Conservation (phyloP, 2,113 vertebrate species). For the Myiagra hebetior region DNA sequence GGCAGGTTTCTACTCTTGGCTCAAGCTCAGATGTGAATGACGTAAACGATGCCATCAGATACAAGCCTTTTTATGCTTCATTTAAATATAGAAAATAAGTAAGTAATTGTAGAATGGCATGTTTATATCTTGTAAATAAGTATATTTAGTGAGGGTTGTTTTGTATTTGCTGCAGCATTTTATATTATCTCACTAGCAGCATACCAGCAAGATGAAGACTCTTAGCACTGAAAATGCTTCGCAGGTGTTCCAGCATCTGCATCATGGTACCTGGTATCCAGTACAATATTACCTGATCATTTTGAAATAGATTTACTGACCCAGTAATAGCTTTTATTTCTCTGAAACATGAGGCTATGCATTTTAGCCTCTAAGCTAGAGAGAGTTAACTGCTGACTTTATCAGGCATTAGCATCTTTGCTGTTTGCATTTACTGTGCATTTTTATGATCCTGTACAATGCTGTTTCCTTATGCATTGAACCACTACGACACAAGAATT, state of each 20-base stretch:
- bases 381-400: background rate
- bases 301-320: background rate
- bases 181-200: background rate
- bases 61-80: background rate
- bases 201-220: background rate
- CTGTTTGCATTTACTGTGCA: background rate
- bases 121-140: background rate
- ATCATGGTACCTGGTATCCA: background rate
- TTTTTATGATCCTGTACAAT: background rate
- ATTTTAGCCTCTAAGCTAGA: background rate
- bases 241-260: background rate
- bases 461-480: background rate
- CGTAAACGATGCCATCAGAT: background rate
- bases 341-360: background rate
- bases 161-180: background rate
- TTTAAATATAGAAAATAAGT: background rate
- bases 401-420: background rate
- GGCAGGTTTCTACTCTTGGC: background rate
- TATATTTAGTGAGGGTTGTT: background rate
- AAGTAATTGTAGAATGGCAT: background rate
- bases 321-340: background rate
- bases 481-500: background rate
- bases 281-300: background rate
- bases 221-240: background rate
- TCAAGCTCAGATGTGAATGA: background rate